These are phyloP conservation scores for Eupithecia dodoneata DNA, from an alignment of 2,888 invertebrate genomes.

Conservation along the genomic window DNA sequence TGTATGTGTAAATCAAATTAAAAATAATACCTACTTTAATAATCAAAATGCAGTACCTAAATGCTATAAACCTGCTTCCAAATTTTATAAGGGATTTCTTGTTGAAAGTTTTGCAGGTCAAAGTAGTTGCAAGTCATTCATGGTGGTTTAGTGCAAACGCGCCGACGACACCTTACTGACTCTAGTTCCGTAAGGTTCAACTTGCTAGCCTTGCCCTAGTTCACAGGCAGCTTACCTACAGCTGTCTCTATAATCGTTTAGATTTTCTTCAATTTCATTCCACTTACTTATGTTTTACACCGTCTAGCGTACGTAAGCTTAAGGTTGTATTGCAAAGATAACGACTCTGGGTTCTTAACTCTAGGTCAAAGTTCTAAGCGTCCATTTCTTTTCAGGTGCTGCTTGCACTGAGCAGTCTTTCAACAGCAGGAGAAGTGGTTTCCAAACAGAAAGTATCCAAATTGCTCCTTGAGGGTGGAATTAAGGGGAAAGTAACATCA, in stretches of 20 bases:
- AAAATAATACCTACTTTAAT: neutral
- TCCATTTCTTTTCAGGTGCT: conserved; percentile 63
- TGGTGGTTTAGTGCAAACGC: neutral
- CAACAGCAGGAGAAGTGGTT: conserved; percentile 64
- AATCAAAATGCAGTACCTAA: neutral
- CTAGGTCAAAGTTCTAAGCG: neutral
- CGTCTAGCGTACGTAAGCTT: neutral
- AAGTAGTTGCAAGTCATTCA: neutral
- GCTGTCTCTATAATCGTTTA: conserved; percentile 19
- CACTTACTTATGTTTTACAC: neutral
- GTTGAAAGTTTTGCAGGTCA: neutral
- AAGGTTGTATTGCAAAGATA: neutral
- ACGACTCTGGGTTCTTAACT: neutral
- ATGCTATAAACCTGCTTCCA: neutral
- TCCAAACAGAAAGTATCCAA: conserved; percentile 66
- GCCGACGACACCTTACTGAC: conserved; percentile 23
- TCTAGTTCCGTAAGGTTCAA: conserved; percentile 40
- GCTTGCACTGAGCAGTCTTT: conserved; percentile 69
- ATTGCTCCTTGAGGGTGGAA: conserved; percentile 66
- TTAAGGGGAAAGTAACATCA: conserved; percentile 61
- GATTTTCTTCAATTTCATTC: conserved; percentile 6
- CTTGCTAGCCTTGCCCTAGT: conserved; percentile 43
- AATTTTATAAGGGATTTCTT: neutral
- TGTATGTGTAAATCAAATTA: too few relatives aligned
- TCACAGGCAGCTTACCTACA: conserved; percentile 27